Evolutionary conservation across 1,140 invertebrate species (phyloP).

Genomic region (Pseudobourletiella spinata): DNA sequence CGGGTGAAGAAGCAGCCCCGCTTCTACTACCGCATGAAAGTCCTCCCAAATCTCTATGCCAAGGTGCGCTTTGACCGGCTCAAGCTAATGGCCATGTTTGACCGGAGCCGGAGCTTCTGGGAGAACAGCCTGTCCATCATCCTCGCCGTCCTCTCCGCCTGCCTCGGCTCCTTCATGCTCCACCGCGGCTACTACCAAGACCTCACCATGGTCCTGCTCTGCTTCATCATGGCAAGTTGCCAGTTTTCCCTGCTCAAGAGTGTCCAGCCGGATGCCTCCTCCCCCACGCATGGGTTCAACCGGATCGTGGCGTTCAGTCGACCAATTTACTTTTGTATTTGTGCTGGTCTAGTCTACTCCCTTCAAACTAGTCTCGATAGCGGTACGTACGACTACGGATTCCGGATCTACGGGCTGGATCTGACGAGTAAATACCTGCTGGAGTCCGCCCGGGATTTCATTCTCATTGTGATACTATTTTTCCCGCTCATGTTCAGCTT

Average conservation of each 20-base stretch:
- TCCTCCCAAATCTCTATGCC: constrained; percentile 20
- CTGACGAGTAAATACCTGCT: constrained; percentile 61
- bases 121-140: constrained; percentile 78
- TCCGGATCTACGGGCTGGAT: constrained; percentile 63
- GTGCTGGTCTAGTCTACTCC: constrained; percentile 61
- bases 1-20: constrained; percentile 25
- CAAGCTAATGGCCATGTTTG: constrained; percentile 81
- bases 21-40: constrained; percentile 32
- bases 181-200: constrained; percentile 81
- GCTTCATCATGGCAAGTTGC: constrained; percentile 91
- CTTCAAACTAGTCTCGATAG: constrained; percentile 50
- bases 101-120: constrained; percentile 74
- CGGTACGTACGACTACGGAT: constrained; percentile 34
- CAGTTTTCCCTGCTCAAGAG: constrained; percentile 97
- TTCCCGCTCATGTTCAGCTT: constrained; percentile 85
- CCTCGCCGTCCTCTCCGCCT: constrained; percentile 74
- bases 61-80: constrained; percentile 72
- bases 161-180: constrained; percentile 74
- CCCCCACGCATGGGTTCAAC: constrained; percentile 97
- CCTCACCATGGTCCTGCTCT: constrained; percentile 87
- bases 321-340: constrained; percentile 91
- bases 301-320: constrained; percentile 84
- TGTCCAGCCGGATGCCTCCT: constrained; percentile 96
- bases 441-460: constrained; percentile 56
- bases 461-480: constrained; percentile 74